Evolutionary conservation across 2,113 vertebrate genomes (phyloP), one percentile per base, ranked within the genome.

Genomic region (Papio anubis): DNA sequence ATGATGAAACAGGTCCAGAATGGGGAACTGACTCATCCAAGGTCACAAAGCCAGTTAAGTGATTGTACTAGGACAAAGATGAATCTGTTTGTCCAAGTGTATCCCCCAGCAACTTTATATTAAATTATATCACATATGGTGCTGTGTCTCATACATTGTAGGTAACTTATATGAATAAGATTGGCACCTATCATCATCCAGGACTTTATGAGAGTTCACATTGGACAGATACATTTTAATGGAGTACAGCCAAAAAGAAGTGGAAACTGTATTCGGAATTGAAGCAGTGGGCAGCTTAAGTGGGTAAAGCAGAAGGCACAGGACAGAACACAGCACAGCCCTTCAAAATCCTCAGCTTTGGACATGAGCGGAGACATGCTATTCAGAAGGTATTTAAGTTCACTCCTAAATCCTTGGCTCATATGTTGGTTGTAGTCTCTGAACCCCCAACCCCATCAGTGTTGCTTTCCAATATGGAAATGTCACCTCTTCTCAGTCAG

Each of bases 1-100:
- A 90, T 88, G 79, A 91, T 13, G 5, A 88, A 95, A 96, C 18
- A 94, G 57, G 40, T 96, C 95, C 59, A 93, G 55, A 90, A 96
- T 96, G 76, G 12, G 40, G 23, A 94, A 93, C 10, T 82, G 78
- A 76, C 27, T 45, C 45, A 90, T n/a, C 25, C 35, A 87, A 83
- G 50, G 80, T 90, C 72, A 73, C 10, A 66, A 0, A 93, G 21
- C 13, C 73, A 93, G 57, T 93, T 48, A 79, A 64, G 55, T 95
- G 61, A 95, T 66, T 80, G 16, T 52, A 80, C 64, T 30, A 64
- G 43, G 48, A 79, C 61, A 82, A 66, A 94, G n/a, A 55, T 68
- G 52, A 96, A 94, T 35, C 38, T 83, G 1, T 96, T 81, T 64
- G 76, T 82, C 11, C 40, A 88, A 93, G 7, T 64, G 38, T 87